These are phyloP conservation scores for Cephus pulcher DNA, from an alignment of 2,888 invertebrate genomes.

Conservation along the genomic window DNA sequence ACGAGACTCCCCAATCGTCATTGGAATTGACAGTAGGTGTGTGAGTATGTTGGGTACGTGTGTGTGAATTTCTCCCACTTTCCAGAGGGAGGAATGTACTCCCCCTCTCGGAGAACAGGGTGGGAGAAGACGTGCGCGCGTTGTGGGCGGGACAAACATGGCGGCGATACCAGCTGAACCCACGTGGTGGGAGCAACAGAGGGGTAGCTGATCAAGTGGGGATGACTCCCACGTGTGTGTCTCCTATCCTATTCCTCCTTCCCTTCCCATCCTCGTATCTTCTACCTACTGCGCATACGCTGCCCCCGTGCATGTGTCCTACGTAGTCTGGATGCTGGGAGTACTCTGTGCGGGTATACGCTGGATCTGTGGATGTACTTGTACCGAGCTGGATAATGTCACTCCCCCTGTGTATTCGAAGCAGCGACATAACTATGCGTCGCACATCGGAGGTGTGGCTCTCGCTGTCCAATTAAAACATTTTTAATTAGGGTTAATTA, in stretches of 20 bases:
- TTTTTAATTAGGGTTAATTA: conserved; percentile 33
- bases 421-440: neutral
- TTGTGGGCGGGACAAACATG: conserved; percentile 63
- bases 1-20: conserved; percentile 30
- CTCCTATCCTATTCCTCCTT: conserved; percentile 5
- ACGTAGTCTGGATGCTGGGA: too few species aligned
- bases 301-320: neutral
- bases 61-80: conserved; percentile 23
- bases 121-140: conserved; percentile 47
- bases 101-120: conserved; percentile 24
- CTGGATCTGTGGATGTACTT: too few species aligned
- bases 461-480: neutral
- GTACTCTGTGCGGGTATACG: too few species aligned
- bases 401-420: neutral
- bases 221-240: conserved; percentile 31
- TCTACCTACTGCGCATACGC: neutral
- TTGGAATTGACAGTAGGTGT: conserved; percentile 34
- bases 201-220: conserved; percentile 49
- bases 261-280: too few species aligned
- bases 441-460: conserved; percentile 4
- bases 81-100: too few species aligned
- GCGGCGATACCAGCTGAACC: conserved; percentile 54
- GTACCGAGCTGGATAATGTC: neutral
- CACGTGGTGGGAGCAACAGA: conserved; percentile 48
- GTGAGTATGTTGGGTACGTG: conserved; percentile 14